Percentiles rank a stretch among this genome's conserved stretches.
Evolutionary conservation across 1,140 invertebrate species (phyloP).

Genomic region (Antheraea pernyi): DNA sequence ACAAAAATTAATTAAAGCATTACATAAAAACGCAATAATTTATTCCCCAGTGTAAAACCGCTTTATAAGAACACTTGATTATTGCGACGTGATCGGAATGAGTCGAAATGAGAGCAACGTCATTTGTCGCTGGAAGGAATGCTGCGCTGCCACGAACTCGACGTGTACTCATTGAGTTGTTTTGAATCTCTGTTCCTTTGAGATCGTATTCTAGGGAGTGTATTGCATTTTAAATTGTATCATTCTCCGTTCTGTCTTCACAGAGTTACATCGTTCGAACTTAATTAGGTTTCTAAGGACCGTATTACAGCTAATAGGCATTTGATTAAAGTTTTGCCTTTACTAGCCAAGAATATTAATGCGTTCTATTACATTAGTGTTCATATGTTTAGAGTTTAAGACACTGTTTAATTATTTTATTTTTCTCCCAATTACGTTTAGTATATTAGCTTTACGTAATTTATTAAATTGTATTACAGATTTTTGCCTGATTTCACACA

Average conservation of each 20-base stretch:
- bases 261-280: not conserved
- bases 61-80: conserved; percentile 11
- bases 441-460: too few species aligned
- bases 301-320: too few species aligned
- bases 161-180: conserved; percentile 10
- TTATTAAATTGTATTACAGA: too few species aligned
- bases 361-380: too few species aligned
- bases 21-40: not conserved
- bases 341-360: too few species aligned
- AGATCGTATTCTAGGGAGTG: not conserved
- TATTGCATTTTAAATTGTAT: not conserved
- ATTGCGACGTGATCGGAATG: conserved; percentile 15
- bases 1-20: too few species aligned
- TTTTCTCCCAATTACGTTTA: too few species aligned
- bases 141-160: not conserved
- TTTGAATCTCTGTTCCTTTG: conserved; percentile 7
- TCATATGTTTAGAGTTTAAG: too few species aligned
- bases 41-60: not conserved
- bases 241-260: not conserved
- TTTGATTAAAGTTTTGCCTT: too few species aligned
- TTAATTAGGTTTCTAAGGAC: not conserved
- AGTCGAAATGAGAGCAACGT: conserved; percentile 3
- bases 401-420: too few species aligned
- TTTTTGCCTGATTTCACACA: too few species aligned
- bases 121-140: not conserved